A percentile compares a stretch with the other conserved stretches of the same genome.
These are phyloP conservation scores for Oryzias celebensis DNA, from an alignment of 2,113 vertebrate genomes.

Conservation along the genomic window DNA sequence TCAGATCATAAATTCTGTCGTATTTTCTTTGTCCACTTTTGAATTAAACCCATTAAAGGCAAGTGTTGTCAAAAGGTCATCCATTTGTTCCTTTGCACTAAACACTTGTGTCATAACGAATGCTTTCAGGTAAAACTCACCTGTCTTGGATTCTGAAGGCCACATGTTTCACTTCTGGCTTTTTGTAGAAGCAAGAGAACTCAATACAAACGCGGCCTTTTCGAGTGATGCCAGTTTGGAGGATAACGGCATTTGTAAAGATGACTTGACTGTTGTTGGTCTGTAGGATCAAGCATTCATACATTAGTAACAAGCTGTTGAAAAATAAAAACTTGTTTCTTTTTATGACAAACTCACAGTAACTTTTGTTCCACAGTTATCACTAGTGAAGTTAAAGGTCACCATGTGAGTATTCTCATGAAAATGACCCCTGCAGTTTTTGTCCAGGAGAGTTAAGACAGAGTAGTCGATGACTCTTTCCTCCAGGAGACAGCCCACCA, in stretches of 20 bases:
- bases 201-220: constrained; percentile 10
- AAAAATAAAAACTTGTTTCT: background rate
- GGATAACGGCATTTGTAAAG: constrained; percentile 5
- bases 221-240: background rate
- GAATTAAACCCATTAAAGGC: too few species aligned
- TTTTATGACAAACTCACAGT: background rate
- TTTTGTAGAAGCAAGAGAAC: constrained; percentile 33
- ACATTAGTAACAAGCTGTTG: background rate
- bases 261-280: background rate
- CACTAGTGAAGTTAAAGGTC: constrained; percentile 10
- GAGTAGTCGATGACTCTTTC: background rate
- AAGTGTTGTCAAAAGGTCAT: too few species aligned
- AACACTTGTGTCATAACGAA: background rate
- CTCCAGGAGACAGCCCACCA: constrained; percentile 8
- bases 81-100: too few species aligned
- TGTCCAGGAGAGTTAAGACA: background rate
- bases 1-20: too few species aligned
- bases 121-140: background rate
- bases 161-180: constrained; percentile 3
- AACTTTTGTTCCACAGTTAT: constrained; percentile 7
- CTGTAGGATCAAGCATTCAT: background rate
- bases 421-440: background rate
- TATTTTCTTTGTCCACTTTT: too few species aligned
- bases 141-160: constrained; percentile 31
- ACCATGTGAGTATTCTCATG: background rate